These are phyloP conservation scores for Oreochromis spilurus DNA, from an alignment of 2,113 vertebrate species.

Conservation along the genomic window DNA sequence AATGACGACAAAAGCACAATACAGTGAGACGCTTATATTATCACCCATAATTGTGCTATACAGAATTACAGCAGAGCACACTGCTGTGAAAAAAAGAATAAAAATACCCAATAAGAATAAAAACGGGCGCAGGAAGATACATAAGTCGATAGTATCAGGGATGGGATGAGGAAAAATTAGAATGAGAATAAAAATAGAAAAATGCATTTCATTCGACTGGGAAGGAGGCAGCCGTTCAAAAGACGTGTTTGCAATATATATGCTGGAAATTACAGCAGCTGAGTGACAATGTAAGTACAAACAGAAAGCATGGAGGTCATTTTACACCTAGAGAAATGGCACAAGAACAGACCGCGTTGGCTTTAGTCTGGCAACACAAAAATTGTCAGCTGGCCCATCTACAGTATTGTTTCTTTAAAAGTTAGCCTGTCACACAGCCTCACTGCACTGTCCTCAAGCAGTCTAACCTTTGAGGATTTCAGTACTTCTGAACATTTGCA, in stretches of 20 bases:
- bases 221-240: slow-evolving; percentile 10
- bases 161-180: slow-evolving; percentile 14
- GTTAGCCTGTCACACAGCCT: neutral
- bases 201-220: neutral
- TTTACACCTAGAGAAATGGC: neutral
- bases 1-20: neutral
- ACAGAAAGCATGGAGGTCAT: slow-evolving; percentile 17
- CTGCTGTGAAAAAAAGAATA: neutral
- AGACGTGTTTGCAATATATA: neutral
- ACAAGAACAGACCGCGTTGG: neutral
- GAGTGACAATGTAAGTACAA: slow-evolving; percentile 23
- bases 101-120: neutral
- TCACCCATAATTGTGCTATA: neutral
- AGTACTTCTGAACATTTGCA: neutral
- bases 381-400: neutral
- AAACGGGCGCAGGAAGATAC: neutral
- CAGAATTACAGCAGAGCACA: neutral
- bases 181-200: slow-evolving; percentile 34
- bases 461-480: neutral
- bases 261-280: neutral
- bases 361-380: neutral
- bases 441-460: neutral
- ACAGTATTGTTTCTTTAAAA: neutral
- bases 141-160: neutral
- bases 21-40: neutral